These are phyloP conservation scores for Dicrurus megarhynchus DNA, from an alignment of 2,113 vertebrate species.

Conservation along the genomic window DNA sequence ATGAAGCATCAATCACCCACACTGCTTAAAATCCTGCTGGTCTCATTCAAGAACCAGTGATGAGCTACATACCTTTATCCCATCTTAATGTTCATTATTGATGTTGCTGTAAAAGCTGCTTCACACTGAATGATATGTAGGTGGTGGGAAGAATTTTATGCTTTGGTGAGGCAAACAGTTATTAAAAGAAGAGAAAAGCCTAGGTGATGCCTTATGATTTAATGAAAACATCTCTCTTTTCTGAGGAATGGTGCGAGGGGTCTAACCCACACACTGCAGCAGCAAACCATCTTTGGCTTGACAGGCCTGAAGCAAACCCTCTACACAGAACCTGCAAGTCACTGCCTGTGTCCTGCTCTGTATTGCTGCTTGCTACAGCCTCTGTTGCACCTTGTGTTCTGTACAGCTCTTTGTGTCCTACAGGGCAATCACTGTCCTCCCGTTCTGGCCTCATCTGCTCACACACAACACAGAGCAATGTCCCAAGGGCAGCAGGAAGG, in stretches of 20 bases:
- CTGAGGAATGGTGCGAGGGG: neutral
- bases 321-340: neutral
- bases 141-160: neutral
- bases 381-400: neutral
- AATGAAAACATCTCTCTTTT: neutral
- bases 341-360: neutral
- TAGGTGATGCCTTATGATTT: neutral
- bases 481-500: neutral
- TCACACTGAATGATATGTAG: neutral
- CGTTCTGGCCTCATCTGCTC: neutral
- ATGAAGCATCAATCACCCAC: neutral
- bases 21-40: neutral
- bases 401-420: neutral
- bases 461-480: rapidly evolving
- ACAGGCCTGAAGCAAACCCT: neutral
- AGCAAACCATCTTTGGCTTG: neutral
- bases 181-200: neutral
- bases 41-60: neutral
- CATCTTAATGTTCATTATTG: neutral
- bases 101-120: neutral
- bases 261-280: neutral
- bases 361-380: neutral
- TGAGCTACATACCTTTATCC: neutral
- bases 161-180: neutral
- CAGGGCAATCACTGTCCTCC: neutral